These are phyloP conservation scores for Trachurus trachurus DNA, from an alignment of 2,797 vertebrate species.

Conservation along the genomic window DNA sequence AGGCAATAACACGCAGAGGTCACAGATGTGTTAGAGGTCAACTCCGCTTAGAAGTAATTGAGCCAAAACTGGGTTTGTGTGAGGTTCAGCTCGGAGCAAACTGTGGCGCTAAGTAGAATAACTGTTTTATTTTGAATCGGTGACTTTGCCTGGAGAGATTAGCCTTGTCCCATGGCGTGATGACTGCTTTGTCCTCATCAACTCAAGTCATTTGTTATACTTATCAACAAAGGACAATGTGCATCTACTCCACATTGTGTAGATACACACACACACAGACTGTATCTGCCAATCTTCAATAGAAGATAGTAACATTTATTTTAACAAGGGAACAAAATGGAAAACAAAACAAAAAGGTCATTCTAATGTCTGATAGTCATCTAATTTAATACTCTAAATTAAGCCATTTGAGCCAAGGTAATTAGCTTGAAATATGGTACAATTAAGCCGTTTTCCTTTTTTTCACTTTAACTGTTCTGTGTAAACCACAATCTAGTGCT, in stretches of 20 bases:
- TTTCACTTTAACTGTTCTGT: not conserved
- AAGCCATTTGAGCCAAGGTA: not conserved
- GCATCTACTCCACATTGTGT: not conserved
- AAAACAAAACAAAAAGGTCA: not conserved
- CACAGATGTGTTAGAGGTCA: conserved; percentile 12
- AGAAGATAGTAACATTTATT: not conserved
- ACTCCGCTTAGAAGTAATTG: not conserved
- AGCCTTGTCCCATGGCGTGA: not conserved
- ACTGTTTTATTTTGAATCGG: not conserved
- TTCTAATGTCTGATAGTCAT: not conserved
- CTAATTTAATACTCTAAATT: not conserved
- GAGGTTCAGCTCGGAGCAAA: not conserved
- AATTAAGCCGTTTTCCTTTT: not conserved
- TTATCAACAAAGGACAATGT: not conserved
- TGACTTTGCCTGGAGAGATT: not conserved
- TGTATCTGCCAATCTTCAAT: not conserved
- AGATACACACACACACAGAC: not conserved
- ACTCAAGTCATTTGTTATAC: not conserved
- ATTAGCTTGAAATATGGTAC: not conserved
- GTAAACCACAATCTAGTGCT: too few species aligned
- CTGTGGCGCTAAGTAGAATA: not conserved
- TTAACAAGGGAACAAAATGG: not conserved
- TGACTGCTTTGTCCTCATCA: not conserved
- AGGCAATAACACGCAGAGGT: conserved; percentile 22
- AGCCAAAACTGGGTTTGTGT: not conserved